These are phyloP conservation scores for Pachyseris speciosa DNA, from an alignment of 64 coral and sea anemone genomes.

Conservation along the genomic window DNA sequence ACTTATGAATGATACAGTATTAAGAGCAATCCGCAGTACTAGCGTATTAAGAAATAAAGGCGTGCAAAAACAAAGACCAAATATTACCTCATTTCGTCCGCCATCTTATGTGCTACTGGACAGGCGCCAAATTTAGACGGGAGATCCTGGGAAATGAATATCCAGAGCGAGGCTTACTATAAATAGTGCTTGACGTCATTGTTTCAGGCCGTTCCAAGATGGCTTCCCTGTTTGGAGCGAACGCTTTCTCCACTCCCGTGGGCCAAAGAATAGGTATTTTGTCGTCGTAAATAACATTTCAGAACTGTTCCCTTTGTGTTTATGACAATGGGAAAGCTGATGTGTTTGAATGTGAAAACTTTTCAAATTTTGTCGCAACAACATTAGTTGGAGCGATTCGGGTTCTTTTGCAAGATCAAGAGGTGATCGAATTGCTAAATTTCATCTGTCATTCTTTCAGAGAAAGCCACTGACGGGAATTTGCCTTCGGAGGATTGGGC, in stretches of 20 bases:
- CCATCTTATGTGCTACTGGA: slow-evolving; percentile 50
- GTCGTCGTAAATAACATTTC: not conserved
- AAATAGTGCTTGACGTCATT: slow-evolving; percentile 84
- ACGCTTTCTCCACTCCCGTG: slow-evolving; percentile 93
- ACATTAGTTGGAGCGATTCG: not conserved
- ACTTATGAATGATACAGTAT: not conserved
- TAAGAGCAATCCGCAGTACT: not conserved
- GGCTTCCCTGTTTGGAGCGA: slow-evolving; percentile 91
- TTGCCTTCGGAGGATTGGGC: slow-evolving; percentile 99
- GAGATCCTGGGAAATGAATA: slow-evolving; percentile 35
- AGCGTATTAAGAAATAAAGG: not conserved
- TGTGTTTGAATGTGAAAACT: not conserved
- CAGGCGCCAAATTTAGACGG: slow-evolving; percentile 18
- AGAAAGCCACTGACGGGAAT: slow-evolving; percentile 90
- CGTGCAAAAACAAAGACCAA: not conserved
- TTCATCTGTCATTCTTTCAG: slow-evolving; percentile 42
- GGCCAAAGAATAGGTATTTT: slow-evolving; percentile 98
- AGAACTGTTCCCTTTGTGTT: not conserved
- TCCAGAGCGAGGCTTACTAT: slow-evolving; percentile 66
- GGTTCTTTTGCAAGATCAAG: not conserved
- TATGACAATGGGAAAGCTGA: not conserved
- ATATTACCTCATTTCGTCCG: slow-evolving; percentile 75
- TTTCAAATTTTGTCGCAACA: not conserved
- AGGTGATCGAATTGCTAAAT: not conserved
- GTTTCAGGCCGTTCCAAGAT: slow-evolving; percentile 72